phyloP scores from a whole-genome alignment of 2,797 vertebrate genomes.

The Allobates femoralis region DNA sequence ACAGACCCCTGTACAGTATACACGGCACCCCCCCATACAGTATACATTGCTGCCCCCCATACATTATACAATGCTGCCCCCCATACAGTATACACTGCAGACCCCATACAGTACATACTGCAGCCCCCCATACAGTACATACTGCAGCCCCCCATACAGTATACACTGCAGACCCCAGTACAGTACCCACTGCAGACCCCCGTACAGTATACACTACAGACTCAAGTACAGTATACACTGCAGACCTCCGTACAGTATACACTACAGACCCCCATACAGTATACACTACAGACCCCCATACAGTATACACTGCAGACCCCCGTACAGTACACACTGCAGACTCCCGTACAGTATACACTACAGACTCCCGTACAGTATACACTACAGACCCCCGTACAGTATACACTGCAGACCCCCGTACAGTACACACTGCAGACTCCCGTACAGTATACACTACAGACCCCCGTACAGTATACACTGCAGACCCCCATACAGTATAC shows the following conservation, averaged over 20 bases:
- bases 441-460: background rate
- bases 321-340: background rate
- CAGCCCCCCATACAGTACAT: background rate
- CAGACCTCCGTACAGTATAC: background rate
- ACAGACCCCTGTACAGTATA: background rate
- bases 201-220: background rate
- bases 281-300: background rate
- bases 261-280: background rate
- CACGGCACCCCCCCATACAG: background rate
- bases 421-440: background rate
- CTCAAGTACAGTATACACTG: too few species aligned
- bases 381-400: background rate
- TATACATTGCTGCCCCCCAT: too few species aligned
- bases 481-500: background rate
- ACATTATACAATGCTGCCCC: background rate
- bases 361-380: background rate
- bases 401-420: background rate
- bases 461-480: background rate
- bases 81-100: background rate
- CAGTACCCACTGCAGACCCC: background rate
- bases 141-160: background rate
- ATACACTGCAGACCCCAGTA: background rate
- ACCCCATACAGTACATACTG: background rate
- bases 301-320: background rate
- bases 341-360: background rate